Evolutionary conservation across 1,140 invertebrate genomes (phyloP).

Genomic region (Saccostrea cuccullata): DNA sequence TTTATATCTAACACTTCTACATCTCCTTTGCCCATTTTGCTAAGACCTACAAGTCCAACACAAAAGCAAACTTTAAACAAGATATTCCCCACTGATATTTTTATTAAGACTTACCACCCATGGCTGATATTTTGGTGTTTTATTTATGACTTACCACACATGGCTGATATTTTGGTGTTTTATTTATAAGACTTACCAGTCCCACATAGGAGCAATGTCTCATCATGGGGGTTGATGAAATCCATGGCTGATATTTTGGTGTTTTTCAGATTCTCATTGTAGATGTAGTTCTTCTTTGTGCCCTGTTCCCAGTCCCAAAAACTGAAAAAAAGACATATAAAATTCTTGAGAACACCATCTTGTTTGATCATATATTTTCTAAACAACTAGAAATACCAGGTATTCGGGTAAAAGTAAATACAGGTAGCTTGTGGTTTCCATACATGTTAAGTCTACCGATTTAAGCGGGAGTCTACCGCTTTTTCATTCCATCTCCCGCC

Average conservation of each 20-base stretch:
- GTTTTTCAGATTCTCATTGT: constrained; percentile 75
- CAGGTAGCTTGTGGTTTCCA: too few relatives aligned
- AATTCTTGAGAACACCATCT: too few relatives aligned
- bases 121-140: too few relatives aligned
- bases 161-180: not conserved
- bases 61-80: too few relatives aligned
- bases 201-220: constrained; percentile 84
- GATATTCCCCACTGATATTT: not conserved
- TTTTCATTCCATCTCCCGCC: too few relatives aligned
- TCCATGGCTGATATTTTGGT: constrained; percentile 89
- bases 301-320: constrained; percentile 81
- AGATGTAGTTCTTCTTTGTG: constrained; percentile 73
- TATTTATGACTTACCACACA: not conserved
- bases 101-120: constrained; percentile 66
- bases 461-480: too few relatives aligned
- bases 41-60: not conserved
- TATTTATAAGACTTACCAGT: constrained; percentile 77
- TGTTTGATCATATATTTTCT: too few relatives aligned
- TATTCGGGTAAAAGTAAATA: too few relatives aligned
- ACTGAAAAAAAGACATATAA: constrained; percentile 74
- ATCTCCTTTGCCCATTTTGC: too few relatives aligned
- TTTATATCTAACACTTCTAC: too few relatives aligned
- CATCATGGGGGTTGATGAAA: constrained; percentile 93
- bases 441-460: too few relatives aligned
- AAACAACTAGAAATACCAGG: too few relatives aligned